A percentile compares a stretch with the other conserved stretches of the same genome.
Conservation (phyloP, 2,797 vertebrate genomes). For the Leucoraja ocellata region DNA sequence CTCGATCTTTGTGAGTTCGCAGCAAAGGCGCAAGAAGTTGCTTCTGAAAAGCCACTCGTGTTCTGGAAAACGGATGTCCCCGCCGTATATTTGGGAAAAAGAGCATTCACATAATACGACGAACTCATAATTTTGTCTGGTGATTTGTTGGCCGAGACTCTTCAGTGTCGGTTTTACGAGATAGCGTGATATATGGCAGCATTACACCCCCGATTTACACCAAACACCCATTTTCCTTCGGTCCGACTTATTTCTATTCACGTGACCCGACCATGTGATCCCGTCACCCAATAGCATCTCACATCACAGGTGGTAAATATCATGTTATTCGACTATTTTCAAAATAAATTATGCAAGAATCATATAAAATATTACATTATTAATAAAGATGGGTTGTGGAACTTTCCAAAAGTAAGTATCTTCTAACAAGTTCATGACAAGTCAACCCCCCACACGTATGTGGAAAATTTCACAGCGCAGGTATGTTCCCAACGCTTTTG, state of each 20-base stretch:
- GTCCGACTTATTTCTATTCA: constrained; percentile 71
- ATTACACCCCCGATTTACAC: constrained; percentile 96
- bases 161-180: constrained; percentile 98
- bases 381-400: not conserved
- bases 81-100: constrained; percentile 86
- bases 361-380: not conserved
- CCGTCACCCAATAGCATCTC: constrained; percentile 70
- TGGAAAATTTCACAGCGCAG: not conserved
- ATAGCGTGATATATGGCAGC: constrained; percentile 93
- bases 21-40: constrained; percentile 72
- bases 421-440: not conserved
- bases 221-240: constrained; percentile 86
- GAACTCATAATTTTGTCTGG: constrained; percentile 90
- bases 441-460: not conserved
- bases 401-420: not conserved
- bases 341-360: not conserved
- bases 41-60: constrained; percentile 54
- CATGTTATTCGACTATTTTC: constrained; percentile 51
- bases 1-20: constrained; percentile 69
- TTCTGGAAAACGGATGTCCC: constrained; percentile 76
- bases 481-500: constrained; percentile 18
- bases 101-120: constrained; percentile 86
- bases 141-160: constrained; percentile 96
- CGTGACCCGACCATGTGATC: constrained; percentile 74
- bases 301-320: constrained; percentile 64